A percentile compares a stretch with the other conserved stretches of the same genome.
Evolutionary conservation across 2,888 invertebrate species (phyloP).

Genomic region (Plebejus anna): DNA sequence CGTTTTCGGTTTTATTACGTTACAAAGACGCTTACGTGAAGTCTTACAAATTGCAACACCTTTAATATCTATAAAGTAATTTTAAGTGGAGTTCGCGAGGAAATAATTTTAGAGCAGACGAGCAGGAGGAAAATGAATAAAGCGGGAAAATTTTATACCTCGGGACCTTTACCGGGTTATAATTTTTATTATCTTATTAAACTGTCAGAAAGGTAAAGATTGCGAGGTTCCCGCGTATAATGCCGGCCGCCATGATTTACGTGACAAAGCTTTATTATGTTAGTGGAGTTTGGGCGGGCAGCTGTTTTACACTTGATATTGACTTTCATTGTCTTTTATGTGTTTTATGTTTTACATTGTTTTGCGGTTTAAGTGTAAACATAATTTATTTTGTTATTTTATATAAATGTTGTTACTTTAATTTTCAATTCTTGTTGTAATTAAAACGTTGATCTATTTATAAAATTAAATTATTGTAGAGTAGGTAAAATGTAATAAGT

Average conservation of each 20-base stretch:
- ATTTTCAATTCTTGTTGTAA: too few species aligned
- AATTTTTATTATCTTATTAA: constrained; percentile 76
- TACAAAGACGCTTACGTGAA: constrained; percentile 13
- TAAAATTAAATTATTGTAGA: too few species aligned
- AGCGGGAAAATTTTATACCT: constrained; percentile 16
- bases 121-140: constrained; percentile 25
- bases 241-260: constrained; percentile 64
- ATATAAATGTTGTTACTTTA: too few species aligned
- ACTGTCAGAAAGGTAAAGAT: constrained; percentile 76
- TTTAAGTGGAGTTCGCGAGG: constrained; percentile 28
- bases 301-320: constrained; percentile 26
- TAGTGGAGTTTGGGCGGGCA: constrained; percentile 49
- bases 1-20: neutral
- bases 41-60: constrained; percentile 18
- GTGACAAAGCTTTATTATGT: constrained; percentile 65
- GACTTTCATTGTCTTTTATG: constrained; percentile 20
- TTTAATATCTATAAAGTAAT: constrained; percentile 26
- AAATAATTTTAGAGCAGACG: constrained; percentile 25
- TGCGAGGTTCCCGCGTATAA: constrained; percentile 60
- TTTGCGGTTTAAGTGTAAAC: neutral
- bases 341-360: constrained; percentile 5
- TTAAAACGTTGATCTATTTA: too few species aligned
- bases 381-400: too few species aligned
- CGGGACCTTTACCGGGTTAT: constrained; percentile 24
- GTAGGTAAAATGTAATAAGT: too few species aligned